A percentile compares a stretch with the other conserved stretches of the same genome.
phyloP scores from a whole-genome alignment of 2,888 invertebrate species.

The Perdita meconis region DNA sequence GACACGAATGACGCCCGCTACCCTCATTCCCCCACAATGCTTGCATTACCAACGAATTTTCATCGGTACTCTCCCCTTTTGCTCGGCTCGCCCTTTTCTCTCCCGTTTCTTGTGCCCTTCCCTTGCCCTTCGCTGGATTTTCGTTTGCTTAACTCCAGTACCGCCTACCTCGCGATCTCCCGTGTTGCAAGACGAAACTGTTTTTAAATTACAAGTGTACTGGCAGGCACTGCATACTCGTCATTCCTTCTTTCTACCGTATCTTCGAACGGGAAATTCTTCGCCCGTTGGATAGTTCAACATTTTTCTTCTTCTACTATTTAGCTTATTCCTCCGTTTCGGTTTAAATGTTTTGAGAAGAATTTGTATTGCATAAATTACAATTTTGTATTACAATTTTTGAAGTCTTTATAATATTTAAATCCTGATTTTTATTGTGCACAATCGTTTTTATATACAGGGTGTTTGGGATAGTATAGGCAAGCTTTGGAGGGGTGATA shows the following conservation, averaged over 20 bases:
- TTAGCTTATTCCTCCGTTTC: background rate
- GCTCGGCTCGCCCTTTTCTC: background rate
- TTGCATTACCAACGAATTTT: constrained; percentile 44
- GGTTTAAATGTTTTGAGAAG: background rate
- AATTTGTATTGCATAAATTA: too few species aligned
- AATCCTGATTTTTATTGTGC: too few species aligned
- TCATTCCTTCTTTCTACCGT: constrained; percentile 22
- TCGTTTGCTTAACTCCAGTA: constrained; percentile 9
- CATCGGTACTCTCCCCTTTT: constrained; percentile 8
- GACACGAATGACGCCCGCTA: constrained; percentile 71
- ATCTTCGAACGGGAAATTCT: constrained; percentile 28
- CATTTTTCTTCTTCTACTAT: background rate
- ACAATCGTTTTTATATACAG: too few species aligned
- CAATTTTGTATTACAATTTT: too few species aligned
- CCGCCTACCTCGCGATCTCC: constrained; percentile 14
- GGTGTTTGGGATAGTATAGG: too few species aligned
- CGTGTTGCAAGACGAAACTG: constrained; percentile 2
- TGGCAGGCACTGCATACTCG: constrained; percentile 4
- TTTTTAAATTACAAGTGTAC: constrained; percentile 32
- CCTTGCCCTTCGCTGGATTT: constrained; percentile 3
- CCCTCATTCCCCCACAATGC: constrained; percentile 44
- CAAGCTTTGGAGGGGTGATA: too few species aligned
- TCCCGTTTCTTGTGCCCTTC: background rate
- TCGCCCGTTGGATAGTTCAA: constrained; percentile 15
- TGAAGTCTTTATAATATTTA: too few species aligned